Base-by-base conservation (phyloP, 2,113 vertebrate genomes). In the Cynocephalus volans region DNA sequence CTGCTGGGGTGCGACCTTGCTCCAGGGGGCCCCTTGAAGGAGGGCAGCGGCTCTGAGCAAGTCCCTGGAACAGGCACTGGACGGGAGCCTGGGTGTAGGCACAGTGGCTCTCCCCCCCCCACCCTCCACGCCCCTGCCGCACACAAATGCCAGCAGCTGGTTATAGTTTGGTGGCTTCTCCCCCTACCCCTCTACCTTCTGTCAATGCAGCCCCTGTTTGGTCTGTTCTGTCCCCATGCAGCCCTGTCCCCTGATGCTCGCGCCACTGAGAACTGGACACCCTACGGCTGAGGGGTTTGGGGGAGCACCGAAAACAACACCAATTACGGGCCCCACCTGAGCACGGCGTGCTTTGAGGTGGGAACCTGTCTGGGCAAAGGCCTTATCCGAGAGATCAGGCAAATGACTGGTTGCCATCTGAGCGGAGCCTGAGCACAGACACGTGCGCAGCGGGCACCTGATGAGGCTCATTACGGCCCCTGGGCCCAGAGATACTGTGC, bases 161-260 rank as follows among this genome's bases (percentile, higher is more conserved):
- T 72, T 77, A 41, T 33, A n/a, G 72, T 31, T 26, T 58, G 83
- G 24, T 56, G 24, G 41, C 0, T 8, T 82, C 91, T 84, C 23
- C 5, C 7, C 3, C 83, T 36, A 73, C 48, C 64, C 93, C 52
- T 56, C 75, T 62, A 84, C 70, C 64, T 82, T 82, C 4, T 0
- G 83, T 41, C 36, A 67, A 50, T 3, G 0, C 54, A 54, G 97
- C 96, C 98, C 95, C 62, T 89, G 91, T 97, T 97, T 90, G 86
- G 84, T 94, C 98, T 97, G 93, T 90, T 97, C 96, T 85, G 96
- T 94, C 93, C 95, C 96, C 36, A 58, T 89, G 96, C 94, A 89
- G 89, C 93, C 89, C 96, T 52, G 75, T 97, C 92, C 96, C 90
- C 97, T 95, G 60, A 45, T 0, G 0, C 23, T 33, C 6, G 15